These are phyloP conservation scores for Harmothoe impar DNA, from an alignment of 2,888 invertebrate genomes.

Conservation along the genomic window DNA sequence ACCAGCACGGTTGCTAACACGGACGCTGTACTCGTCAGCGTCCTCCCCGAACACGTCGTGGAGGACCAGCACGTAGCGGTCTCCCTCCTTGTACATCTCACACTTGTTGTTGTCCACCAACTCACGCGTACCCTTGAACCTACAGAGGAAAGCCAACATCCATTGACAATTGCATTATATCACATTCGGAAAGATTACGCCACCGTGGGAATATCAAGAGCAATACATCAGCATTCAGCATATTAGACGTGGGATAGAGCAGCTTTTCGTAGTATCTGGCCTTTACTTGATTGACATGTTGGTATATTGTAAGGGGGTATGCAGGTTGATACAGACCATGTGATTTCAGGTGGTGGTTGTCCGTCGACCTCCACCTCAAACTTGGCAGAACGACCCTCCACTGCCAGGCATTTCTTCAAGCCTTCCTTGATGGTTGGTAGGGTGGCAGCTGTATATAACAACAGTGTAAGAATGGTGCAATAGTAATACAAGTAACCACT, in stretches of 20 bases:
- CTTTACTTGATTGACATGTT: too few relatives aligned
- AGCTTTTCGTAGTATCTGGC: too few relatives aligned
- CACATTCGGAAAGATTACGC: too few relatives aligned
- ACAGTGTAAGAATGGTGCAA: too few relatives aligned
- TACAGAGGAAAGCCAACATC: slow-evolving; percentile 70
- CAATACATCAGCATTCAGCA: too few relatives aligned
- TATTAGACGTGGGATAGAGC: too few relatives aligned
- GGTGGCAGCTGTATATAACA: slow-evolving; percentile 88
- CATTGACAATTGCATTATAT: not conserved
- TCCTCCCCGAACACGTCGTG: slow-evolving; percentile 98
- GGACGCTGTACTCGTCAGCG: slow-evolving; percentile 98
- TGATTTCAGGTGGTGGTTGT: slow-evolving; percentile 92
- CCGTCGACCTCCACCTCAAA: slow-evolving; percentile 96
- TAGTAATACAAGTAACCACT: too few relatives aligned
- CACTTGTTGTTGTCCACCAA: slow-evolving; percentile 93
- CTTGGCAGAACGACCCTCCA: slow-evolving; percentile 96
- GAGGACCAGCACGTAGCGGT: slow-evolving; percentile 92
- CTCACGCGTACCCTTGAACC: slow-evolving; percentile 98
- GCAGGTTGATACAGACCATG: slow-evolving; percentile 87
- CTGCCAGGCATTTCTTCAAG: slow-evolving; percentile 92
- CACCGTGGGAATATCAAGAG: too few relatives aligned
- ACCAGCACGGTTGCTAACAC: slow-evolving; percentile 97
- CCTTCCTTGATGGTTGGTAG: slow-evolving; percentile 90
- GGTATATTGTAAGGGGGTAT: too few relatives aligned
- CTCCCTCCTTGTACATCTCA: slow-evolving; percentile 94